A percentile compares a stretch with the other conserved stretches of the same genome.
Conservation (phyloP, 2,797 vertebrate species). For the Anguilla obscura region DNA sequence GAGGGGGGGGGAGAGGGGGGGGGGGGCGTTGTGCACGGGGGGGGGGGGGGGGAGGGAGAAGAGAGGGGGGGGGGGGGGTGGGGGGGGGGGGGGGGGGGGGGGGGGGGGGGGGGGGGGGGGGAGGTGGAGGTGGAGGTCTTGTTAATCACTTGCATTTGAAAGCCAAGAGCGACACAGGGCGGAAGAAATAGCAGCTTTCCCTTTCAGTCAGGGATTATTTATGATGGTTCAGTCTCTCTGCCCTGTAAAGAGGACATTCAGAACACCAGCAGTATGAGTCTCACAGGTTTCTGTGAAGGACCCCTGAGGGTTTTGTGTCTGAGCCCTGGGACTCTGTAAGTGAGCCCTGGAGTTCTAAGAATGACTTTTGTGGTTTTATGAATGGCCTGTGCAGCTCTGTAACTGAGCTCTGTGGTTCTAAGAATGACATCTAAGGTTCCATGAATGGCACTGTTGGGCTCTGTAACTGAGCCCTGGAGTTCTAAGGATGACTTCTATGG, state of each 20-base stretch:
- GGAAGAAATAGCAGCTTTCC: not conserved
- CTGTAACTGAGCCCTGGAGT: not conserved
- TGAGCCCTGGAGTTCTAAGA: not conserved
- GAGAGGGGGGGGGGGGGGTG: not conserved
- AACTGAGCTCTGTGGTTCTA: not conserved
- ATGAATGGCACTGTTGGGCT: not conserved
- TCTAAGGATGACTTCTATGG: not conserved
- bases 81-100: not conserved
- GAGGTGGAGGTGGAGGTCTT: not conserved
- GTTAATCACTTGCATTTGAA: not conserved
- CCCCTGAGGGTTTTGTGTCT: not conserved
- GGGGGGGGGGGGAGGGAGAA: not conserved
- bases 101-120: not conserved
- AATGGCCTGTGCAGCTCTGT: not conserved
- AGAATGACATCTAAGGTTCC: not conserved
- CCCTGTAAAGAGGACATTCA: not conserved
- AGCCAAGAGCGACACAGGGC: not conserved
- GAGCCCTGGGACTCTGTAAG: not conserved
- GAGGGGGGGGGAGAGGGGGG: not conserved
- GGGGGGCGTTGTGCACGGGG: too few relatives aligned
- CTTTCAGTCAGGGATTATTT: not conserved
- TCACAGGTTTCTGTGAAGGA: not conserved
- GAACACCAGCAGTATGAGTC: not conserved
- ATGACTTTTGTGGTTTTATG: not conserved
- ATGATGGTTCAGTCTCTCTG: not conserved